phyloP scores from a whole-genome alignment of 2,888 invertebrate species.

The Baccha elongata region DNA sequence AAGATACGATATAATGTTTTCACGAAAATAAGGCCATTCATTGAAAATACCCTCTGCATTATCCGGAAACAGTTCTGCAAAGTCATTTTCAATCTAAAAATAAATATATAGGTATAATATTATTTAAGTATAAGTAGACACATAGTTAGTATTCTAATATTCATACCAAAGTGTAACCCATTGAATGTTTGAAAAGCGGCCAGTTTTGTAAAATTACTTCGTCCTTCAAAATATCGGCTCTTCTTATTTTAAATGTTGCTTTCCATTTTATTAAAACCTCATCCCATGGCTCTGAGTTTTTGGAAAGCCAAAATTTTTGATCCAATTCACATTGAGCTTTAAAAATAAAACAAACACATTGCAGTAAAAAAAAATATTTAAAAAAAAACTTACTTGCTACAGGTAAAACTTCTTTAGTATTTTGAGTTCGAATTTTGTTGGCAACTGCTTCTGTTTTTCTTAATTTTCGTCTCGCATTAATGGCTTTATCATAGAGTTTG shows the following conservation, averaged over 20 bases:
- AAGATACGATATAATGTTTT: neutral
- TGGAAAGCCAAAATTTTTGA: constrained; percentile 25
- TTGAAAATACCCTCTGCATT: neutral
- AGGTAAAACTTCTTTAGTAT: neutral
- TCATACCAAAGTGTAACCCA: constrained; percentile 20
- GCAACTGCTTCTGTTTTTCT: constrained; percentile 18
- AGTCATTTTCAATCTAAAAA: constrained; percentile 13
- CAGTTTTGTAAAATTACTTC: constrained; percentile 21
- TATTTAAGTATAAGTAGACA: neutral
- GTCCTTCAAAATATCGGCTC: constrained; percentile 20
- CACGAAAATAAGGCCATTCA: constrained; percentile 8
- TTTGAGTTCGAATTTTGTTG: neutral
- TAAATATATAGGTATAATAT: too few species aligned
- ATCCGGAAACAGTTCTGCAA: constrained; percentile 2
- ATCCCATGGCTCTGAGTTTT: constrained; percentile 36
- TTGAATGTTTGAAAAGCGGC: constrained; percentile 35
- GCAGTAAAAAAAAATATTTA: too few species aligned
- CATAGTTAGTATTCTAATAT: neutral
- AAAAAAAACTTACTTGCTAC: constrained; percentile 9
- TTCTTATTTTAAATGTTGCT: constrained; percentile 27
- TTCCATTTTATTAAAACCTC: constrained; percentile 37
- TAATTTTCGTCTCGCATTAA: constrained; percentile 37
- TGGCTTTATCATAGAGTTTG: constrained; percentile 51
- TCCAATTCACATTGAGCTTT: constrained; percentile 3
- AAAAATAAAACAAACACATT: neutral